Evolutionary conservation across 2,113 vertebrate genomes (phyloP).

Genomic region (Haemorhous mexicanus): DNA sequence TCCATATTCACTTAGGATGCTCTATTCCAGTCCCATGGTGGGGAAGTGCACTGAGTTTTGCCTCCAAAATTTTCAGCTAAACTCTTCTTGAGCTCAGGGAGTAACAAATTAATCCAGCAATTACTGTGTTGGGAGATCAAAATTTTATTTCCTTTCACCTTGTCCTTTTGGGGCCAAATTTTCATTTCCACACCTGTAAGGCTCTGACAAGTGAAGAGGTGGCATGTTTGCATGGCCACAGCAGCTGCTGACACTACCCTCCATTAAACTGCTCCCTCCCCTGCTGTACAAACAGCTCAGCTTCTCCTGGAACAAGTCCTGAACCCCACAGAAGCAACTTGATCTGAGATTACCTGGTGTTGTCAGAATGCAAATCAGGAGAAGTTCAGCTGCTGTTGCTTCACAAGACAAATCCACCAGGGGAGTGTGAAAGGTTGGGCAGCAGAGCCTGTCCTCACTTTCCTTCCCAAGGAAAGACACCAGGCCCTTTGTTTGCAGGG

Average conservation of each 20-base stretch:
- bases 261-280: not conserved
- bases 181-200: not conserved
- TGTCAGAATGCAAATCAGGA: not conserved
- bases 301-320: not conserved
- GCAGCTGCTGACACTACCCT: not conserved
- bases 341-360: not conserved
- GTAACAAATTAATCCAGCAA: not conserved
- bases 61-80: not conserved
- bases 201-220: not conserved
- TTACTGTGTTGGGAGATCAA: not conserved
- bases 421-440: not conserved
- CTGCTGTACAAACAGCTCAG: not conserved
- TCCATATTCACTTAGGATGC: not conserved
- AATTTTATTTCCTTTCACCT: not conserved
- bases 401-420: not conserved
- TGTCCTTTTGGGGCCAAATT: not conserved
- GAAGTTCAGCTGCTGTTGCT: not conserved
- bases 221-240: fast-evolving
- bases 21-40: not conserved
- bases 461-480: not conserved
- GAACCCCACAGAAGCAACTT: not conserved
- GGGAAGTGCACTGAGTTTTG: not conserved
- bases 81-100: not conserved
- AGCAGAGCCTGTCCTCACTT: not conserved
- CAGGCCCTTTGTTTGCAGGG: not conserved